phyloP scores from a whole-genome alignment of 2,888 invertebrate genomes.

The Charanyca ferruginea region DNA sequence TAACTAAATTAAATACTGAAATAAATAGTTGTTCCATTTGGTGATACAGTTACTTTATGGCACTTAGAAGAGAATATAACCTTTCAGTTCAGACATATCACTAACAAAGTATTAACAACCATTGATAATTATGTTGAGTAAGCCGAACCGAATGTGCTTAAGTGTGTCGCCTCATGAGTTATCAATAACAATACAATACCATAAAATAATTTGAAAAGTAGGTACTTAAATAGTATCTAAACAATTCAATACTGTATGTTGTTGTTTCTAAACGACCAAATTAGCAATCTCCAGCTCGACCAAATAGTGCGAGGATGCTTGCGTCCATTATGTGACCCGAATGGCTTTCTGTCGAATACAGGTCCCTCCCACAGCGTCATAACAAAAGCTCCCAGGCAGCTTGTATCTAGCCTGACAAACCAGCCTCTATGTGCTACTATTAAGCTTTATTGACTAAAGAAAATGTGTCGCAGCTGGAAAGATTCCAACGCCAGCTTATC shows the following conservation, averaged over 20 bases:
- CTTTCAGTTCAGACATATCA: background rate
- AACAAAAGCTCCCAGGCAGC: conserved; percentile 50
- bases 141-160: background rate
- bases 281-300: background rate
- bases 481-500: conserved; percentile 53
- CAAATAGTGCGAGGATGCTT: conserved; percentile 17
- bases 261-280: conserved; percentile 17
- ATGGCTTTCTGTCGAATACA: conserved; percentile 47
- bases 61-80: too few species aligned
- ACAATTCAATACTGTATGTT: background rate
- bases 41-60: too few species aligned
- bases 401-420: conserved; percentile 36
- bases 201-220: background rate
- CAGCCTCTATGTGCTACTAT: conserved; percentile 49
- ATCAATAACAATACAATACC: background rate
- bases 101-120: background rate
- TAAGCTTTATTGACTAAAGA: conserved; percentile 56
- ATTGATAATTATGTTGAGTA: background rate
- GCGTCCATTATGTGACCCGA: conserved; percentile 33
- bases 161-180: background rate
- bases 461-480: conserved; percentile 53
- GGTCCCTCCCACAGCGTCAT: conserved; percentile 45
- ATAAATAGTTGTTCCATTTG: too few species aligned
- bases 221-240: background rate
- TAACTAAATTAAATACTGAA: background rate